Base-by-base conservation (phyloP, 2,113 vertebrate species). In the Nasalis larvatus region DNA sequence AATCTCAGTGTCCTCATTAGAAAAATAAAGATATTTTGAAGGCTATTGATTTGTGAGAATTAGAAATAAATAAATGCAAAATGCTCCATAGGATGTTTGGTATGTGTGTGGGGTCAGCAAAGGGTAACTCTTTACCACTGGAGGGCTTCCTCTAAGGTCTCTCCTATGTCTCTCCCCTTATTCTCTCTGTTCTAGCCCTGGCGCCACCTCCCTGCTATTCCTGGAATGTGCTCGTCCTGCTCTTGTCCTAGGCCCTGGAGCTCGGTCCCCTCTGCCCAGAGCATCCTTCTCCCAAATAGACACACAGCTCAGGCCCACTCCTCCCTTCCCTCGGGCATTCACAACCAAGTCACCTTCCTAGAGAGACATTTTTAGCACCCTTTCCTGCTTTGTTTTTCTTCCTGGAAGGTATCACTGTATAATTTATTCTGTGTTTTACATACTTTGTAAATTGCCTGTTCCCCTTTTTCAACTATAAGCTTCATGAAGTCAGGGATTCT, bases 201-300 rank as follows among this genome's bases (percentile, higher is more conserved):
- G 60, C 60, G 56, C 40, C 21, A 10, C 20, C 54, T 32, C 66
- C 35, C 35, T 30, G n/a, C 16, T 25, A 0, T 35, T 60, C 68
- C 37, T n/a, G 69, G 37, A 12, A 2, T 0, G 1, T 7, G 14
- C 49, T 12, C 0, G 0, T 11, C 8, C 81, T 35, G 23, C n/a
- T 47, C 14, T 25, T n/a, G 12, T 35, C 45, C 30, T 40, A 11
- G 45, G 78, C 30, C 35, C 17, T 18, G 10, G 40, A 3, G 0
- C 27, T 37, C 14, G 3, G 47, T 63, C 6, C 18, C 6, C 4
- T 35, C 42, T 16, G 40, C 21, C 30, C 0, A 17, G 4, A 80
- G 27, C 11, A 12, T 9, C 52, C 63, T n/a, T 73, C 45, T 81
- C 37, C 54, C 17, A 14, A 35, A 18, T 3, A n/a, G 0, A 6